phyloP scores from a whole-genome alignment of 2,888 invertebrate genomes.

The Machimus rusticus region DNA sequence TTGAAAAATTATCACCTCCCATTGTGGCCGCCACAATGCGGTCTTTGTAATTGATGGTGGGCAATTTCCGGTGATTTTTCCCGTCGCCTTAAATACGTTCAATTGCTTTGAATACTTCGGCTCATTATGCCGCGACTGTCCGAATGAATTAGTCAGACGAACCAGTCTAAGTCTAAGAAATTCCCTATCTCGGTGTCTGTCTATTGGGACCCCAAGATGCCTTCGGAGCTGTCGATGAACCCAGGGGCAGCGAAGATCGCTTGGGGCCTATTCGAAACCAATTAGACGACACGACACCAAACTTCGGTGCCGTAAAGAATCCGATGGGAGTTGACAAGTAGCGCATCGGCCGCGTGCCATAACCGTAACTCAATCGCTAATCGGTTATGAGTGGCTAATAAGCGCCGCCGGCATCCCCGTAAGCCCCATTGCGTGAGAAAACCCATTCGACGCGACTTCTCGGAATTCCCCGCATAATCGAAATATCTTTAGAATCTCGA shows the following conservation, averaged over 20 bases:
- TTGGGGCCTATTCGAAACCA: constrained; percentile 27
- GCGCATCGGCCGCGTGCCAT: constrained; percentile 1
- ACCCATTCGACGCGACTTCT: background rate
- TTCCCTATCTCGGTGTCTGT: background rate
- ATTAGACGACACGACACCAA: constrained; percentile 27
- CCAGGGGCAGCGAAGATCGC: background rate
- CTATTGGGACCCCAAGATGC: background rate
- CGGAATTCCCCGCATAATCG: constrained; percentile 2
- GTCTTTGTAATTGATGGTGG: constrained; percentile 19
- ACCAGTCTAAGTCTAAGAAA: background rate
- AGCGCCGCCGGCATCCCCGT: constrained; percentile 2
- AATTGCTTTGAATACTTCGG: background rate
- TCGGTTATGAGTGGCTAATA: constrained; percentile 38
- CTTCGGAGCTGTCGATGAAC: constrained; percentile 17
- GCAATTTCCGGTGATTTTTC: constrained; percentile 7
- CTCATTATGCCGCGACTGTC: background rate
- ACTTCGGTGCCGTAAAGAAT: background rate
- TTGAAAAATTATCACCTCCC: constrained; percentile 26
- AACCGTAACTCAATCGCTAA: constrained; percentile 38
- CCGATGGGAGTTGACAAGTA: constrained; percentile 5
- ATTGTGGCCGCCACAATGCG: constrained; percentile 4
- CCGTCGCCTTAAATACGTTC: background rate
- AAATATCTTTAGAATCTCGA: background rate
- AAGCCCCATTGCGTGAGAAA: background rate
- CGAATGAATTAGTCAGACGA: background rate